phyloP scores from a whole-genome alignment of 2,888 invertebrate genomes.

The Caenorhabditis uteleia region DNA sequence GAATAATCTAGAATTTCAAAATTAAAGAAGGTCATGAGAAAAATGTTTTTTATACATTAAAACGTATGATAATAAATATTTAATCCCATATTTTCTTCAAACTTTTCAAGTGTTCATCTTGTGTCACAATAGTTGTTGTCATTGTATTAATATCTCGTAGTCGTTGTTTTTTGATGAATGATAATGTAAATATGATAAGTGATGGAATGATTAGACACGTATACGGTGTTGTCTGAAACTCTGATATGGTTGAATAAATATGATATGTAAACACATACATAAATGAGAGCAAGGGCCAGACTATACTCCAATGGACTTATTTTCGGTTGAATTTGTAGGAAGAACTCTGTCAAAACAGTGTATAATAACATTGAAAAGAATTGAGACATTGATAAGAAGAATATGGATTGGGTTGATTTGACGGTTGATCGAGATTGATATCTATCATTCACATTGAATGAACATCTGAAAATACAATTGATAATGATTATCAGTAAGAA shows the following conservation, averaged over 20 bases:
- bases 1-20: too few relatives aligned
- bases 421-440: constrained; percentile 15
- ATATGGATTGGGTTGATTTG: constrained; percentile 24
- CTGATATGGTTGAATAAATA: too few relatives aligned
- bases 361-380: constrained; percentile 17
- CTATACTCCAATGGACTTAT: constrained; percentile 14
- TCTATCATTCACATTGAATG: constrained; percentile 16
- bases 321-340: constrained; percentile 2
- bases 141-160: constrained; percentile 14
- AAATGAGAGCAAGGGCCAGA: constrained; percentile 8
- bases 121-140: too few relatives aligned
- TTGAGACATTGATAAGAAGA: constrained; percentile 27
- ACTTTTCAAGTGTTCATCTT: too few relatives aligned
- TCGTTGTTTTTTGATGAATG: constrained; percentile 17
- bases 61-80: too few relatives aligned
- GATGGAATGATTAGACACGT: constrained; percentile 15
- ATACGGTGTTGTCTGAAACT: constrained; percentile 30
- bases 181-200: constrained; percentile 14
- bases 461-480: constrained; percentile 7
- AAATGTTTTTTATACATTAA: too few relatives aligned
- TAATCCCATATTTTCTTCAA: too few relatives aligned
- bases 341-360: constrained; percentile 11
- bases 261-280: too few relatives aligned
- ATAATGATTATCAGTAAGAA: not conserved
- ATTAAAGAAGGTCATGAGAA: too few relatives aligned